Conservation (phyloP, 2,888 invertebrate genomes). For the Hydriomena furcata region DNA sequence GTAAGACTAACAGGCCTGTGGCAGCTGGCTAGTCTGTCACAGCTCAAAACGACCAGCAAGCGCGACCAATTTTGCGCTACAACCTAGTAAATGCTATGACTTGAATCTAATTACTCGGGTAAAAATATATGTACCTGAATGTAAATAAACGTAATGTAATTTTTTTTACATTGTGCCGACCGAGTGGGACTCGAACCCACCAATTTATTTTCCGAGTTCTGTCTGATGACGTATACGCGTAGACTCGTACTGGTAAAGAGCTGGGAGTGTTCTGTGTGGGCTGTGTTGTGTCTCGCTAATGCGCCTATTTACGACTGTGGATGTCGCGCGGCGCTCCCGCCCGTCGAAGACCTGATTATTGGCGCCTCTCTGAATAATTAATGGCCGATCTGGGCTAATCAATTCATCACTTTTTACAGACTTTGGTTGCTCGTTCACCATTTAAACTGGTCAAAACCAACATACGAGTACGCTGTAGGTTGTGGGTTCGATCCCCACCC, state of each 20-base stretch:
- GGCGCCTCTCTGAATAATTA: slow-evolving; percentile 72
- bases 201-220: too few species aligned
- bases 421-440: background rate
- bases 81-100: background rate
- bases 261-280: background rate
- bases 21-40: slow-evolving; percentile 3
- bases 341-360: slow-evolving; percentile 61
- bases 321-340: slow-evolving; percentile 46
- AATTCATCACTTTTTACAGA: slow-evolving; percentile 46
- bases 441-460: too few species aligned
- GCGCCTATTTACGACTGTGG: slow-evolving; percentile 52
- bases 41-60: slow-evolving; percentile 7
- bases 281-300: slow-evolving; percentile 44
- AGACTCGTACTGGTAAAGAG: slow-evolving; percentile 1
- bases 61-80: background rate
- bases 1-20: slow-evolving; percentile 21
- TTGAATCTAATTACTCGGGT: too few species aligned
- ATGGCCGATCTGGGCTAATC: slow-evolving; percentile 66
- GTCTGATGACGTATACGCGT: too few species aligned
- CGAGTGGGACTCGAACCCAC: too few species aligned
- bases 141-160: too few species aligned
- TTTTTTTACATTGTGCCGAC: too few species aligned
- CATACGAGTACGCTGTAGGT: too few species aligned
- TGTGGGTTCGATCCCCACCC: too few species aligned
- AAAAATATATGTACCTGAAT: too few species aligned